phyloP scores from a whole-genome alignment of 2,797 vertebrate species.

The Poeciliopsis gracilis region DNA sequence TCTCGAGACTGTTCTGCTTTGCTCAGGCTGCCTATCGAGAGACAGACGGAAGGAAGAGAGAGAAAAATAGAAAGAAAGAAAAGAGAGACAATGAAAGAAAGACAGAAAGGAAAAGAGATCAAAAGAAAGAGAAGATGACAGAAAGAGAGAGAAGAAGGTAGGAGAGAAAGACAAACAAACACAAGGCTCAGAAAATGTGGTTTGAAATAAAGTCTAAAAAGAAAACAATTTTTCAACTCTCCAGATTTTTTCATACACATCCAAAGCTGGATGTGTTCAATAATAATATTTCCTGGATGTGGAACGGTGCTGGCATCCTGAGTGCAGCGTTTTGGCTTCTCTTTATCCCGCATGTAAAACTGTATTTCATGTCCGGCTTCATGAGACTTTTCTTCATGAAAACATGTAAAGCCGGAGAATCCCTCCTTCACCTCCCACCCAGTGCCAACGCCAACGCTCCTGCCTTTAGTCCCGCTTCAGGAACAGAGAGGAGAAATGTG shows the following conservation, averaged over 20 bases:
- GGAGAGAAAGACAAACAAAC: background rate
- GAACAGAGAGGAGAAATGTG: slow-evolving; percentile 7
- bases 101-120: background rate
- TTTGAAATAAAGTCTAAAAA: background rate
- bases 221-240: no score
- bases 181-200: background rate
- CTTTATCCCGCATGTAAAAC: background rate
- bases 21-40: background rate
- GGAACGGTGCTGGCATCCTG: background rate
- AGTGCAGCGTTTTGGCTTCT: background rate
- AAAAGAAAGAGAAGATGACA: background rate
- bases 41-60: background rate
- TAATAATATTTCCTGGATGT: no score
- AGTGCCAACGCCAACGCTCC: background rate
- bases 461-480: background rate
- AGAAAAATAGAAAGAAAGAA: background rate
- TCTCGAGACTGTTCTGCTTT: background rate
- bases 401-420: background rate
- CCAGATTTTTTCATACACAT: background rate
- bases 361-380: background rate
- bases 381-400: background rate
- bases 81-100: background rate
- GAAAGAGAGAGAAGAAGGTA: background rate
- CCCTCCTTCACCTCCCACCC: background rate
- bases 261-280: background rate